A percentile compares a stretch with the other conserved stretches of the same genome.
Conservation (phyloP, 1,140 invertebrate genomes). For the Drosophila ironensis region DNA sequence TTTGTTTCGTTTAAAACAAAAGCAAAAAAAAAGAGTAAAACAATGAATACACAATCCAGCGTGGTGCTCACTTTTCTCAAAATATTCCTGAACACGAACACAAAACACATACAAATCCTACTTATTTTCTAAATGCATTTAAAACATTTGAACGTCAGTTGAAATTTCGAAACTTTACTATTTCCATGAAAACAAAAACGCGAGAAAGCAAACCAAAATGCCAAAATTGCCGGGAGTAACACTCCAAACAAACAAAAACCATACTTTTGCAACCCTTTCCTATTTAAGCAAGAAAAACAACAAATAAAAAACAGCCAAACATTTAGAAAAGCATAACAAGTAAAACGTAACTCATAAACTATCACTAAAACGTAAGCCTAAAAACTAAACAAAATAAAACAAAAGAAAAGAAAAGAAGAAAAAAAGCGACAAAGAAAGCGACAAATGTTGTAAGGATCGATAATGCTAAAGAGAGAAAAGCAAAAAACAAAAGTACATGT, state of each 20-base stretch:
- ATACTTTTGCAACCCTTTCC: conserved; percentile 67
- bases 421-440: too few species aligned
- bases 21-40: conserved; percentile 10
- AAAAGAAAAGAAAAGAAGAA: too few species aligned
- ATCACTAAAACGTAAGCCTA: conserved; percentile 47
- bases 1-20: conserved; percentile 17
- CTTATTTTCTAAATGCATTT: conserved; percentile 81
- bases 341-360: conserved; percentile 40
- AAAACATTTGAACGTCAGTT: conserved; percentile 73
- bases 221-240: conserved; percentile 74
- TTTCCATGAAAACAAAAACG: conserved; percentile 56
- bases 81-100: conserved; percentile 55
- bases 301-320: conserved; percentile 39
- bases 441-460: conserved; percentile 60
- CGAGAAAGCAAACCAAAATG: conserved; percentile 49
- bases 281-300: conserved; percentile 53
- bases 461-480: conserved; percentile 17
- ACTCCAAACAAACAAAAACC: conserved; percentile 43
- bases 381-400: background rate
- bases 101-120: conserved; percentile 54
- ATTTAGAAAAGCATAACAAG: conserved; percentile 44
- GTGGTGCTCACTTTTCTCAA: conserved; percentile 65
- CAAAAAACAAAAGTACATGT: conserved; percentile 71
- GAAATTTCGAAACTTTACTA: conserved; percentile 71
- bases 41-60: conserved; percentile 45